These are phyloP conservation scores for Heliconius ismenius DNA, from an alignment of 2,888 invertebrate species.

Conservation along the genomic window DNA sequence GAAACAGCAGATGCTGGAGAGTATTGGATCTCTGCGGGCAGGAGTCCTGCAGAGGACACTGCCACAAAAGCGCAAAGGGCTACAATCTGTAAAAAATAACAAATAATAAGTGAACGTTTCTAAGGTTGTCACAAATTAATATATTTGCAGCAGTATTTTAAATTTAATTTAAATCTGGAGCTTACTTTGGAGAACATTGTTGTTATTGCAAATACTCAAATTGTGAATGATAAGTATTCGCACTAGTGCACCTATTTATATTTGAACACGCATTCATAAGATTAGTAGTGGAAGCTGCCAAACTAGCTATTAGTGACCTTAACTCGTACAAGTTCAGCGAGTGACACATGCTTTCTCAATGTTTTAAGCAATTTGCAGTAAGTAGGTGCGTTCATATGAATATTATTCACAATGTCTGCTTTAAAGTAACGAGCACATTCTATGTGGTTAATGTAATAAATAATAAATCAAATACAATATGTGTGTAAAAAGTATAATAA, in stretches of 20 bases:
- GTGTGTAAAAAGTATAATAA: neutral
- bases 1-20: constrained; percentile 58
- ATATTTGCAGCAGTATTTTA: neutral
- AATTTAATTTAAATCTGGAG: constrained; percentile 2
- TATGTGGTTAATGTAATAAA: neutral
- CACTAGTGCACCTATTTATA: constrained; percentile 40
- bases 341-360: constrained; percentile 37
- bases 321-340: constrained; percentile 37
- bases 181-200: constrained; percentile 49
- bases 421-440: neutral
- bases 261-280: constrained; percentile 29
- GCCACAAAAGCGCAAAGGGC: constrained; percentile 54
- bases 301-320: constrained; percentile 39
- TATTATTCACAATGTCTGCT: neutral
- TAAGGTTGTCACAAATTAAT: neutral
- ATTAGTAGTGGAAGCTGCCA: constrained; percentile 42
- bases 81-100: constrained; percentile 46
- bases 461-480: neutral
- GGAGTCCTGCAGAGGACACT: constrained; percentile 52
- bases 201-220: constrained; percentile 26
- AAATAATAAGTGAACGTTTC: neutral
- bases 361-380: constrained; percentile 35
- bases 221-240: constrained; percentile 38
- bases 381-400: constrained; percentile 23
- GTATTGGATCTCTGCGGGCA: constrained; percentile 62